Percentiles rank a stretch among this genome's conserved stretches.
Evolutionary conservation across 1,140 invertebrate species (phyloP).

Genomic region (Papilio dardanus): DNA sequence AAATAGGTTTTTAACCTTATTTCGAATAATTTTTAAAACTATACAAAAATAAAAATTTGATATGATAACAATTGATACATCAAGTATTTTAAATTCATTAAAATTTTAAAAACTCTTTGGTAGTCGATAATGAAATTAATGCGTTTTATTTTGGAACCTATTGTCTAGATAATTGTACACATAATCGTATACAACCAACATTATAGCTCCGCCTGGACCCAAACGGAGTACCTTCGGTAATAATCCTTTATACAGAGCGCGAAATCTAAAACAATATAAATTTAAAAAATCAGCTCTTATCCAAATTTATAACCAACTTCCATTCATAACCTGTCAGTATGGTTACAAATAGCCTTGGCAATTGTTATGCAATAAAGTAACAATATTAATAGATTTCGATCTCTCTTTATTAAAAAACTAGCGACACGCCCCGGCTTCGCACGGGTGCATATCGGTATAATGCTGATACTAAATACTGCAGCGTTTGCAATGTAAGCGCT

Average conservation of each 20-base stretch:
- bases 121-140: background rate
- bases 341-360: conserved; percentile 5
- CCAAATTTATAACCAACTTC: background rate
- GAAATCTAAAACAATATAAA: conserved; percentile 84
- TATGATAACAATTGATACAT: conserved; percentile 13
- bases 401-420: too few relatives aligned
- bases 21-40: conserved; percentile 23
- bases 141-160: conserved; percentile 73
- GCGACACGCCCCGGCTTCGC: too few relatives aligned
- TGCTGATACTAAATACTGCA: too few relatives aligned
- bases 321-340: background rate
- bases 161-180: conserved; percentile 87
- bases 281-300: background rate
- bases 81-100: conserved; percentile 11
- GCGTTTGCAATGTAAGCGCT: too few relatives aligned
- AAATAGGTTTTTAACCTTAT: conserved; percentile 26
- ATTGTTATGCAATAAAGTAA: background rate
- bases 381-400: conserved; percentile 2
- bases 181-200: conserved; percentile 94
- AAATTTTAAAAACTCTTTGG: conserved; percentile 17
- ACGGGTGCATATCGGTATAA: too few relatives aligned
- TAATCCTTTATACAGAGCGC: conserved; percentile 95
- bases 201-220: conserved; percentile 95
- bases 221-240: conserved; percentile 94
- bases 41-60: conserved; percentile 6